A percentile compares a stretch with the other conserved stretches of the same genome.
These are phyloP conservation scores for Tubulanus polymorphus DNA, from an alignment of 2,888 invertebrate species.

Conservation along the genomic window DNA sequence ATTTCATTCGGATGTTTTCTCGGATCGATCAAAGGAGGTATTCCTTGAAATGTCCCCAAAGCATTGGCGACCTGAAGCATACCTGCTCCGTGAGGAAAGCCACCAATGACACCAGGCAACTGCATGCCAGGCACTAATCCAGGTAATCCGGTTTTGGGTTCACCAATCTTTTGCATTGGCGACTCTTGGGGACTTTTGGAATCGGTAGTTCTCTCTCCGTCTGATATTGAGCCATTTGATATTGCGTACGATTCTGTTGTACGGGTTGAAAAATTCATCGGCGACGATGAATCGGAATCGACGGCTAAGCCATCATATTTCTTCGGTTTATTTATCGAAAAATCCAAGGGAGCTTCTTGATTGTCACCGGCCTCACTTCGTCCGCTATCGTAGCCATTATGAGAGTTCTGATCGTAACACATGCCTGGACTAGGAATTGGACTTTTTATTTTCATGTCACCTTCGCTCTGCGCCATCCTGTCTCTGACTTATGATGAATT, in stretches of 20 bases:
- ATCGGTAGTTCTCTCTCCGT: not conserved
- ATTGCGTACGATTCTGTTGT: not conserved
- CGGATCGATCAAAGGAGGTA: not conserved
- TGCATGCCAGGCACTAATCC: not conserved
- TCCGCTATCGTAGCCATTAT: not conserved
- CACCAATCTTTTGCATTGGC: not conserved
- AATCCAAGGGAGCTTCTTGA: not conserved
- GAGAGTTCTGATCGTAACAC: not conserved
- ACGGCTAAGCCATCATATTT: not conserved
- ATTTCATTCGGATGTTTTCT: not conserved
- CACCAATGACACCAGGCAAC: not conserved
- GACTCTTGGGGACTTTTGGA: not conserved
- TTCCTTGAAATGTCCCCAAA: not conserved
- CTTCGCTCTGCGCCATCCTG: not conserved
- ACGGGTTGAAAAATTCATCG: too few species aligned
- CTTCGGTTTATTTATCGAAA: not conserved
- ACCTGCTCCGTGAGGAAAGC: not conserved
- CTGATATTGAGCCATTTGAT: not conserved
- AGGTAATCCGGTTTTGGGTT: not conserved
- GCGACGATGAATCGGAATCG: not conserved
- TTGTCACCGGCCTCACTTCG: not conserved
- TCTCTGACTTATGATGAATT: too few species aligned
- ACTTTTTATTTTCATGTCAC: not conserved
- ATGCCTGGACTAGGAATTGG: not conserved
- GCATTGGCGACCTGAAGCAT: too few species aligned